phyloP scores from a whole-genome alignment of 1,140 invertebrate genomes.

The Drosophila azteca region DNA sequence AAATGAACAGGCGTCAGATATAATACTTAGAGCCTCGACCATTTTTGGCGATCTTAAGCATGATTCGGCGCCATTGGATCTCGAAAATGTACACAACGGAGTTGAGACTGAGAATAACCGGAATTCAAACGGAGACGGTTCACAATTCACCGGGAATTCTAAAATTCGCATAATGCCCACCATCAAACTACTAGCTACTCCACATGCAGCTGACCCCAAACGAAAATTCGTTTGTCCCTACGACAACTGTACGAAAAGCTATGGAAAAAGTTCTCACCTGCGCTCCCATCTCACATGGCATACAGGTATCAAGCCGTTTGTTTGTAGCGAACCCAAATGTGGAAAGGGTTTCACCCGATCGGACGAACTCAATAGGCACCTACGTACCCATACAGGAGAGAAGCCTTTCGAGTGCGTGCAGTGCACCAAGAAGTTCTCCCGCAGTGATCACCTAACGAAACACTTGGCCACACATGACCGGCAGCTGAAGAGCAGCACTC shows the following conservation, averaged over 20 bases:
- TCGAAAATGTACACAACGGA: constrained; percentile 65
- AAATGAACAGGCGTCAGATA: constrained; percentile 49
- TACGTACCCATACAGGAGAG: constrained; percentile 89
- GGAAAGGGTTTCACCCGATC: constrained; percentile 84
- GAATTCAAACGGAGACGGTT: constrained; percentile 33
- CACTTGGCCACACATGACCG: constrained; percentile 85
- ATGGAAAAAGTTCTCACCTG: constrained; percentile 81
- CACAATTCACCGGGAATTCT: constrained; percentile 38
- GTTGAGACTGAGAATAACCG: constrained; percentile 67
- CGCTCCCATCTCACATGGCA: constrained; percentile 82
- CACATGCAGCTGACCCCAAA: constrained; percentile 70
- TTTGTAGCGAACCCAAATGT: constrained; percentile 86
- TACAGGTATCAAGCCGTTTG: constrained; percentile 85
- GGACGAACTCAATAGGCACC: constrained; percentile 84
- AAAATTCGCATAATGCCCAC: constrained; percentile 74
- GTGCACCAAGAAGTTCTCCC: constrained; percentile 91
- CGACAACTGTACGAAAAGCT: constrained; percentile 80
- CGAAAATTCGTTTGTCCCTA: constrained; percentile 77
- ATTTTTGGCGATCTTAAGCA: constrained; percentile 63
- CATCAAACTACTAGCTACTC: constrained; percentile 65
- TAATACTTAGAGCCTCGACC: constrained; percentile 58
- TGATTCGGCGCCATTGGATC: constrained; percentile 47
- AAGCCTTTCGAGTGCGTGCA: constrained; percentile 90
- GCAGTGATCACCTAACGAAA: constrained; percentile 93
- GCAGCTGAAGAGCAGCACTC: constrained; percentile 61